A percentile compares a stretch with the other conserved stretches of the same genome.
Conservation (phyloP, 2,797 vertebrate species). For the Gymnoscopelus microlampas region DNA sequence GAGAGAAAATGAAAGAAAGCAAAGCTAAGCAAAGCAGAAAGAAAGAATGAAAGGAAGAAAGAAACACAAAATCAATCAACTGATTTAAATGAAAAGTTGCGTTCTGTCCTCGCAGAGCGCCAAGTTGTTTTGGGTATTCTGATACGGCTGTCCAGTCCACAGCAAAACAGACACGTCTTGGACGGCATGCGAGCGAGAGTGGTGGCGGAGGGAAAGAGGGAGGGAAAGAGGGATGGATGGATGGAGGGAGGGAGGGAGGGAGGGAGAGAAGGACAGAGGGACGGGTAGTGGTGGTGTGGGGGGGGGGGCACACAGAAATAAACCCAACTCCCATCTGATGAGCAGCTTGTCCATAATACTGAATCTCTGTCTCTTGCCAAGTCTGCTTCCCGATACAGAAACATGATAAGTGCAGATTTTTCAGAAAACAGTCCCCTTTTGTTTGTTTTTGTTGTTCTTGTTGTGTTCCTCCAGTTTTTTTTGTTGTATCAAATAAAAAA, state of each 20-base stretch:
- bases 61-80: constrained; percentile 70
- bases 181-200: constrained; percentile 70
- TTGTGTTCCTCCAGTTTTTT: constrained; percentile 13
- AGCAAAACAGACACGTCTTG: constrained; percentile 73
- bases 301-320: constrained; percentile 73
- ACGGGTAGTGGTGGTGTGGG: background rate
- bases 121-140: constrained; percentile 69
- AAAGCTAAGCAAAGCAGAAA: background rate
- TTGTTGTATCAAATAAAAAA: constrained; percentile 41
- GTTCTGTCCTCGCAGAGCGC: constrained; percentile 67
- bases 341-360: constrained; percentile 86
- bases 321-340: constrained; percentile 85
- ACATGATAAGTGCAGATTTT: constrained; percentile 77
- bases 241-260: constrained; percentile 33
- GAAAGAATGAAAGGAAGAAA: constrained; percentile 28
- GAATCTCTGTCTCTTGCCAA: constrained; percentile 77
- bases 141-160: constrained; percentile 71
- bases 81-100: constrained; percentile 76
- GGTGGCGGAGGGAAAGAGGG: constrained; percentile 53
- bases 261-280: background rate
- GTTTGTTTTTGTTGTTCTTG: background rate
- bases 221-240: constrained; percentile 20
- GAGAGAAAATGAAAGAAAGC: constrained; percentile 15
- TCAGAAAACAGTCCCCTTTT: constrained; percentile 58
- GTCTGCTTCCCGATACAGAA: constrained; percentile 76